Conservation (phyloP, 2,888 invertebrate genomes). For the Pterostichus niger region DNA sequence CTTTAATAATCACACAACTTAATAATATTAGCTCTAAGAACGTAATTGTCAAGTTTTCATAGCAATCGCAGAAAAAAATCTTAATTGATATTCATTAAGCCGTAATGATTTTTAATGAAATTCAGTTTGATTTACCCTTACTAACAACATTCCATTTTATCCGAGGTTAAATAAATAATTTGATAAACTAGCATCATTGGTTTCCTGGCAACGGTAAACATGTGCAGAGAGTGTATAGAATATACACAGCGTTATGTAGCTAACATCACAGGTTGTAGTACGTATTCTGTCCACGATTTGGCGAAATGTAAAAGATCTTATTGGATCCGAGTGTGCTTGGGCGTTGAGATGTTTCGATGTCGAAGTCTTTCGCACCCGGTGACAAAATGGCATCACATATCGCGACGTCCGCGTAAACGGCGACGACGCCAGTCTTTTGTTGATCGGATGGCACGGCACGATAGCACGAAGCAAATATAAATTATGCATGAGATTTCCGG, state of each 20-base stretch:
- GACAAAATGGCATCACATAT: constrained; percentile 60
- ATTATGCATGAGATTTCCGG: constrained; percentile 67
- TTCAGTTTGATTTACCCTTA: no score
- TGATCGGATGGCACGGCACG: constrained; percentile 46
- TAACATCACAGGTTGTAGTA: constrained; percentile 29
- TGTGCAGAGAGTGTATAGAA: not conserved
- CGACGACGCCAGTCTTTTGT: constrained; percentile 52
- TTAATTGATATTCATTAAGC: no score
- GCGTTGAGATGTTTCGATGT: constrained; percentile 27
- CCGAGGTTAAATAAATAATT: no score
- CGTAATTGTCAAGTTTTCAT: no score
- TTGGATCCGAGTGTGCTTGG: constrained; percentile 56
- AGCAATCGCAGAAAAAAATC: no score
- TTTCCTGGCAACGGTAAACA: no score
- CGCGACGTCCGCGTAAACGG: constrained; percentile 45
- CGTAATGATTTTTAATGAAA: no score
- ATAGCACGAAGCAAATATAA: constrained; percentile 46
- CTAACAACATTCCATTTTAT: no score
- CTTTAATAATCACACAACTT: no score
- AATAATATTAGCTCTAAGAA: no score
- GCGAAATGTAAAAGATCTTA: constrained; percentile 63
- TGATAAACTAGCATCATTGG: no score
- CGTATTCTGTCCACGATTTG: constrained; percentile 60
- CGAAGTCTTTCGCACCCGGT: not conserved
- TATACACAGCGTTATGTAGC: not conserved